Percentiles rank a stretch among this genome's conserved stretches.
These are phyloP conservation scores for Operophtera brumata DNA, from an alignment of 2,888 invertebrate genomes.

Conservation along the genomic window DNA sequence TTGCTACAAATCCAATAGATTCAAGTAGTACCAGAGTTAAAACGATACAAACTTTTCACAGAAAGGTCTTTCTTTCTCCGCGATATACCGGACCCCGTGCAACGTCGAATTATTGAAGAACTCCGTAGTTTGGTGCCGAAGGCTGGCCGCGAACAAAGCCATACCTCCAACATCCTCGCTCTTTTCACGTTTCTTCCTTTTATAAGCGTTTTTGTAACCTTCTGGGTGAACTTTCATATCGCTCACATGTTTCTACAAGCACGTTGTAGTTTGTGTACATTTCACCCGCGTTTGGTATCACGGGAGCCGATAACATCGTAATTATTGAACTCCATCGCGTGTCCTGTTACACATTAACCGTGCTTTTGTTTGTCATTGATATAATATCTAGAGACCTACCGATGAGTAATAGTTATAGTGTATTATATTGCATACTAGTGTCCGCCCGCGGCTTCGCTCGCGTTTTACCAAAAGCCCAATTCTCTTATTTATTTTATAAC, in stretches of 20 bases:
- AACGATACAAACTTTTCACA: constrained; percentile 84
- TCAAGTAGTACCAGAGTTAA: background rate
- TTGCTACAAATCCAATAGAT: no score
- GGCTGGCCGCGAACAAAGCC: constrained; percentile 81
- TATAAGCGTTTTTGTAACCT: constrained; percentile 38
- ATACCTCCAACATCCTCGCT: constrained; percentile 51
- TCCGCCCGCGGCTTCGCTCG: no score
- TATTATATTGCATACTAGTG: background rate
- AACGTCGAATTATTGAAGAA: constrained; percentile 89
- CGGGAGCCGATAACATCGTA: constrained; percentile 53
- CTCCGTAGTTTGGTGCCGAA: constrained; percentile 85
- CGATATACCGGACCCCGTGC: constrained; percentile 89
- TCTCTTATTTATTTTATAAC: no score
- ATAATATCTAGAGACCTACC: background rate
- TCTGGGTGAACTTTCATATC: constrained; percentile 66
- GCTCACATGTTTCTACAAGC: constrained; percentile 41
- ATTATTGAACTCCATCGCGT: constrained; percentile 59
- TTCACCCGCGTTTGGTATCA: constrained; percentile 40
- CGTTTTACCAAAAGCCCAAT: no score
- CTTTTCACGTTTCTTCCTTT: constrained; percentile 36
- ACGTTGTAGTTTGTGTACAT: constrained; percentile 35
- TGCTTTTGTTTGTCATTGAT: constrained; percentile 14
- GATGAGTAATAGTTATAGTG: background rate
- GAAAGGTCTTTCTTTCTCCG: constrained; percentile 86
- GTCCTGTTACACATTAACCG: constrained; percentile 28